These are phyloP conservation scores for Drosophila cognata DNA, from an alignment of 2,888 invertebrate genomes.

Conservation along the genomic window DNA sequence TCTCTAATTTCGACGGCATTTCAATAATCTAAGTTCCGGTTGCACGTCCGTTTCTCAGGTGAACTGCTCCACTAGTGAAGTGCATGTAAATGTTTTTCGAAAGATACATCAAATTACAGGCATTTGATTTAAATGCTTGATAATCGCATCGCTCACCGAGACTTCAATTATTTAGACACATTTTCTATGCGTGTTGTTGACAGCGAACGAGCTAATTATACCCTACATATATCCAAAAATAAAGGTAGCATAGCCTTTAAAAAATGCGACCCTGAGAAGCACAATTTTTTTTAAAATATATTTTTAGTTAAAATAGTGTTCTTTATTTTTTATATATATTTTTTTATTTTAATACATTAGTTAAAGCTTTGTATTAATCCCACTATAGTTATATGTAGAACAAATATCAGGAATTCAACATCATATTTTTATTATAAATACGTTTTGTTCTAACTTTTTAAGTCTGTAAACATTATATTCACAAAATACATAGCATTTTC, in stretches of 20 bases:
- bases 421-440: neutral
- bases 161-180: constrained; percentile 59
- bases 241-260: neutral
- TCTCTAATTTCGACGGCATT: constrained; percentile 78
- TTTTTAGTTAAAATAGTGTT: neutral
- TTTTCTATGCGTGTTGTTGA: constrained; percentile 62
- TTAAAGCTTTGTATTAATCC: neutral
- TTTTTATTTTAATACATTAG: neutral
- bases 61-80: constrained; percentile 38
- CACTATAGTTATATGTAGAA: neutral
- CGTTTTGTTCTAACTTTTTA: neutral
- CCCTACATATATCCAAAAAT: constrained; percentile 14
- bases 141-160: constrained; percentile 48
- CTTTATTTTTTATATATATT: neutral
- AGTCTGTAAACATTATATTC: neutral
- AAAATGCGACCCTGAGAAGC: neutral
- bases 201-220: constrained; percentile 42
- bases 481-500: neutral
- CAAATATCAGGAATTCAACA: neutral
- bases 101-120: constrained; percentile 59
- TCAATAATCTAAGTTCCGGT: constrained; percentile 4
- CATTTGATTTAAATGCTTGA: constrained; percentile 64
- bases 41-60: constrained; percentile 17
- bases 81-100: constrained; percentile 10
- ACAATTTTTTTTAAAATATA: neutral